Base-by-base conservation (phyloP, 2,113 vertebrate species). In the Columba janthina region DNA sequence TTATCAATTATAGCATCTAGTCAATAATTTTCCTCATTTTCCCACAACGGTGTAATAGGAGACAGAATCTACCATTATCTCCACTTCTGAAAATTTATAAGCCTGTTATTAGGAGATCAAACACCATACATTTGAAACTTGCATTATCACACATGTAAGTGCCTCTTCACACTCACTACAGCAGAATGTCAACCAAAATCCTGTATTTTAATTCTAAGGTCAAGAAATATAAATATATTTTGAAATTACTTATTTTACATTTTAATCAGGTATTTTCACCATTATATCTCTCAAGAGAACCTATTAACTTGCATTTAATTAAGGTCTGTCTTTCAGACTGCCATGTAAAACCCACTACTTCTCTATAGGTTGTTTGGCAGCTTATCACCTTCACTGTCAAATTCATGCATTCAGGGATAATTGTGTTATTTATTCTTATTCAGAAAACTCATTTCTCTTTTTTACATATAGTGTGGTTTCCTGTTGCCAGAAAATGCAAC, bases 1-100 rank as follows among this genome's bases (percentile, higher is more conserved):
- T 91, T 87, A 89, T 61, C 36, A 93, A 21, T 91, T 93, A 77
- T 13, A 88, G 22, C 50, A 93, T 76, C 65, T 83, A 88, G 58
- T 88, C 56, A 93, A 80, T 48, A 7, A 64, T 78, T 90, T 93
- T 89, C 50, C 36, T 95, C 62, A 73, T 92, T 90, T 75, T 96
- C 51, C 94, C 51, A 65, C 54, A 91, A 66, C 5, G 14, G 28
- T 91, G 90, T 93, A 90, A 81, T 80, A 94, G 65, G 54, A 90
- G 36, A 94, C 38, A 88, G 69, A 85, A 75, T 17, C 12, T 86
- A 78, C 20, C 44, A 31, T 65, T 85, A 38, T 48, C 17, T 73
- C 36, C 12, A 58, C 16, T 54, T 36, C 29, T 81, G 61, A 61
- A 87, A 92, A 61, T 56, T 69, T 83, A 32, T 67, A 58, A 75